Conservation (phyloP, 2,888 invertebrate species). For the Petrolisthes cinctipes region DNA sequence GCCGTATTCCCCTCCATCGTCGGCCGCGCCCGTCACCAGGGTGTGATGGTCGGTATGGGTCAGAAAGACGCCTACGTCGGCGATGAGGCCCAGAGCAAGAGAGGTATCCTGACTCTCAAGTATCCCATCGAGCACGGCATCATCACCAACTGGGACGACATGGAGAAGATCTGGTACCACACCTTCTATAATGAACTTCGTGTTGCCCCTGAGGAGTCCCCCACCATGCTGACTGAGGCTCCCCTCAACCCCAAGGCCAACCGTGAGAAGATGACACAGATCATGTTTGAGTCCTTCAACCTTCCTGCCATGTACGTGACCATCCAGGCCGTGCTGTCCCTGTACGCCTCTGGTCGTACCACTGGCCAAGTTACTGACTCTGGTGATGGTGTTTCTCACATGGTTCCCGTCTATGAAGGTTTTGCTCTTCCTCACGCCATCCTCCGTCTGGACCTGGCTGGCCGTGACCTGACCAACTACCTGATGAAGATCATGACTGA, state of each 20-base stretch:
- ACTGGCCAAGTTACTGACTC: slow-evolving; percentile 68
- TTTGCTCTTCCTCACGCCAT: slow-evolving; percentile 58
- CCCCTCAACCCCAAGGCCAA: slow-evolving; percentile 95
- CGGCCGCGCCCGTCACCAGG: slow-evolving; percentile 85
- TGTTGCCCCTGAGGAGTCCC: slow-evolving; percentile 93
- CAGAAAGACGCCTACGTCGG: slow-evolving; percentile 97
- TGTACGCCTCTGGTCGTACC: slow-evolving; percentile 72
- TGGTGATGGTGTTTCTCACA: slow-evolving; percentile 72
- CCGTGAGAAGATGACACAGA: slow-evolving; percentile 91
- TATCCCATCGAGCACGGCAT: slow-evolving; percentile 74
- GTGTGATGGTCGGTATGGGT: slow-evolving; percentile 94
- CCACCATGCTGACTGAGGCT: slow-evolving; percentile 81
- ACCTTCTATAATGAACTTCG: slow-evolving; percentile 98
- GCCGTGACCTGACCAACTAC: slow-evolving; percentile 55
- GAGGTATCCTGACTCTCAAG: slow-evolving; percentile 73
- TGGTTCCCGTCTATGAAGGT: slow-evolving; percentile 71
- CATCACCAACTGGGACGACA: slow-evolving; percentile 95
- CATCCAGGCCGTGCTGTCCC: slow-evolving; percentile 73
- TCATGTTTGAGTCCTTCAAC: slow-evolving; percentile 73
- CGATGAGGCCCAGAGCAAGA: slow-evolving; percentile 92
- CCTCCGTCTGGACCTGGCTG: slow-evolving; percentile 51
- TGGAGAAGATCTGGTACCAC: slow-evolving; percentile 99
- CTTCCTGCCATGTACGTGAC: slow-evolving; percentile 72
- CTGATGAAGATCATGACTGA: slow-evolving; percentile 58
- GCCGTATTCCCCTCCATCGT: slow-evolving; percentile 92